phyloP scores from a whole-genome alignment of 2,888 invertebrate species.

The Tachystola acroxantha region DNA sequence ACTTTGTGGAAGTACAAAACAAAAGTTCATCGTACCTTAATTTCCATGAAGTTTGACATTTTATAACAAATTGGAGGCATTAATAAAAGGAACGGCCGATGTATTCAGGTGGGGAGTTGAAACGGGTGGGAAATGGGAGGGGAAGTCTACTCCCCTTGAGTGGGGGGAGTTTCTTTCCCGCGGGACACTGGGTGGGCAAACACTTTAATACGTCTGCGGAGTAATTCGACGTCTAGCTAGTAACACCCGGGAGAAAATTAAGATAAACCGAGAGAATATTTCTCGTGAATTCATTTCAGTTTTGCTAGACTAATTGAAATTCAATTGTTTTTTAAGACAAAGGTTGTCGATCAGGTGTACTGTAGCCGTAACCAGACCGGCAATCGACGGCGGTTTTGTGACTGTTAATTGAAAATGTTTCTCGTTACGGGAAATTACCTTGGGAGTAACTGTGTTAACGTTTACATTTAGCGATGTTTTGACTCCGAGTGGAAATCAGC shows the following conservation, averaged over 20 bases:
- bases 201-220: constrained; percentile 41
- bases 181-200: constrained; percentile 35
- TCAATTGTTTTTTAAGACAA: not conserved
- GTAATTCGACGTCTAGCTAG: constrained; percentile 35
- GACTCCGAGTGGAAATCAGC: too few relatives aligned
- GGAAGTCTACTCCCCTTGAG: constrained; percentile 15
- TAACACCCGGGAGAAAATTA: constrained; percentile 28
- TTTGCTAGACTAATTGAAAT: constrained; percentile 4
- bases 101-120: constrained; percentile 33
- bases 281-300: constrained; percentile 2
- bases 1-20: not conserved
- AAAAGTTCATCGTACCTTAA: not conserved
- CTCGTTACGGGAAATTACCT: not conserved
- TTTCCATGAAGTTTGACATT: not conserved
- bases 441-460: too few relatives aligned
- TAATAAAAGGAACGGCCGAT: constrained; percentile 30
- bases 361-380: not conserved
- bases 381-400: not conserved
- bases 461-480: too few relatives aligned
- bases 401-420: constrained; percentile 4
- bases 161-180: constrained; percentile 19
- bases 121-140: constrained; percentile 21
- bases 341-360: not conserved
- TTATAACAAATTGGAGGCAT: constrained; percentile 12
- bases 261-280: constrained; percentile 13